Base-by-base conservation (phyloP, 2,113 vertebrate species). In the Paradisaea rubra region DNA sequence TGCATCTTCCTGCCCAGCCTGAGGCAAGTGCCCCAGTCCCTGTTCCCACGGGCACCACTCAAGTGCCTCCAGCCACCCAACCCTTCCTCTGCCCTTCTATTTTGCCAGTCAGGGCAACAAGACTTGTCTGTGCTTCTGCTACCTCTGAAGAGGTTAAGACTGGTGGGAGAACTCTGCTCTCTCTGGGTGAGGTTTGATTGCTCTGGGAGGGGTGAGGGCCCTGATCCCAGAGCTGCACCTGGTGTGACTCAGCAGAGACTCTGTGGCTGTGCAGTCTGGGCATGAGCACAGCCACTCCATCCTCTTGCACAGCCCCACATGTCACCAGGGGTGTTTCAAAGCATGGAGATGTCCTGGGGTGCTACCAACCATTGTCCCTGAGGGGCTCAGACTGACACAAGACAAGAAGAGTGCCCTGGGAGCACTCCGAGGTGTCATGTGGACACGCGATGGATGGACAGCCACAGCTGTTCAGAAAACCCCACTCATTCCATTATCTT, bases 251-350 rank as follows among this genome's bases (percentile, higher is more conserved):
- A 86, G 70, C 11, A 0, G 23, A 56, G 68, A 27, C 54, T 63
- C 3, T 0, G 4, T 37, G 42, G 73, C 53, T 28, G 0, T 0
- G 1, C 13, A 10, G 28, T 4, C 27, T 12, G 60, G 83, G 50
- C 57, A 10, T 0, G 4, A 45, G 45, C 0, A 0, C 1, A 4
- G 52, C 63, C 2, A 0, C 63, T 37, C 45, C 8, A 1, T 45
- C 52, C 68, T 30, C 63, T 4, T 0, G 0, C 0, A 2, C 0
- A 23, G 83, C 50, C 80, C 41, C 81, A 13, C 19, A 1, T 0
- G 22, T 28, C 18, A 9, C 61, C 2, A 5, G 28, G 2, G 6
- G 30, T 6, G 20, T 6, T 37, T 10, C 4, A 30, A 44, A 33
- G 21, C 14, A 17, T 0, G 0, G 9, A 8, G 8, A 2, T 8